Percentiles rank a stretch among this genome's conserved stretches.
These are phyloP conservation scores for Phyllotis vaccarum DNA, from an alignment of 2,797 vertebrate species.

Conservation along the genomic window DNA sequence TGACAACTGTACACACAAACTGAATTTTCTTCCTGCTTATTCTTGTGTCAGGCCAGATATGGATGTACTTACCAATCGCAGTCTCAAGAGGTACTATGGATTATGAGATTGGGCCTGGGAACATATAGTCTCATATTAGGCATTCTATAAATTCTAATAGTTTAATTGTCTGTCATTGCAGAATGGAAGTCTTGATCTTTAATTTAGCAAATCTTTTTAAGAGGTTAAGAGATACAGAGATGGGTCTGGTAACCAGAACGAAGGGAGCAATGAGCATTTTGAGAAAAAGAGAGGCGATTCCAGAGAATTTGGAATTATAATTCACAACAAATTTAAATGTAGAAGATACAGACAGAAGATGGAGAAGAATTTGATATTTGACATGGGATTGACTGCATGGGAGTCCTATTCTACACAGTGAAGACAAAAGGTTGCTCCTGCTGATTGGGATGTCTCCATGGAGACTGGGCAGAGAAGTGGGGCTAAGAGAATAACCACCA, in stretches of 20 bases:
- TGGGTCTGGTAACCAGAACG: background rate
- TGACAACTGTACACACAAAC: background rate
- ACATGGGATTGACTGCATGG: background rate
- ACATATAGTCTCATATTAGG: background rate
- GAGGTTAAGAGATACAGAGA: background rate
- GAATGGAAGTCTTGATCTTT: background rate
- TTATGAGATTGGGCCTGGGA: background rate
- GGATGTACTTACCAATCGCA: background rate
- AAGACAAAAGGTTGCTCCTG: background rate
- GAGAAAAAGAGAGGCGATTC: background rate
- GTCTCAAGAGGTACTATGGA: background rate
- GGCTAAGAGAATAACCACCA: background rate
- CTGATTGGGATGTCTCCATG: background rate
- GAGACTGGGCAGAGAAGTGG: background rate
- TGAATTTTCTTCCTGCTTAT: background rate
- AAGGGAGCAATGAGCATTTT: background rate
- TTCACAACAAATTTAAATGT: background rate
- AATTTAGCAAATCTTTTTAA: background rate
- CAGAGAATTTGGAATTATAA: background rate
- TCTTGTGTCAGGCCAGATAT: background rate
- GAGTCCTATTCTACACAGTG: background rate
- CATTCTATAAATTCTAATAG: background rate
- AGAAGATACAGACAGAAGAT: background rate
- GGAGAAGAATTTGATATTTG: background rate
- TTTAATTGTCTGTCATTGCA: background rate